Evolutionary conservation across 2,797 vertebrate genomes (phyloP), one percentile per base, ranked within the genome.

Genomic region (Catamblyrhynchus diadema): DNA sequence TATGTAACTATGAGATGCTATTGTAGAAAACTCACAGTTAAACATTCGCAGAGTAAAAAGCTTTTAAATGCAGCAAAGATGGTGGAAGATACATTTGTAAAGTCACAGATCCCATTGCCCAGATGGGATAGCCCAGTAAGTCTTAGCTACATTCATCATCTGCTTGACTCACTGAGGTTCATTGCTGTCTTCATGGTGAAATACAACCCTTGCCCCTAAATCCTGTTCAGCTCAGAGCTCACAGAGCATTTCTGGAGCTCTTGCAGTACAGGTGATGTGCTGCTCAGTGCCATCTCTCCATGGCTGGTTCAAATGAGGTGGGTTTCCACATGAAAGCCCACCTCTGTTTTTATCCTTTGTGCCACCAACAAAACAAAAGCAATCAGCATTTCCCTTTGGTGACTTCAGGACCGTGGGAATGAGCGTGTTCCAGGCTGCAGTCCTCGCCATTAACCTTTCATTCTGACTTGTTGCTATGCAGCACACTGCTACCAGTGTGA

Each of bases 391-490:
- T 96, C 88, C 51, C 59, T 75, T 39, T 28, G 51, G 85, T 96
- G 94, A 86, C 95, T 95, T 86, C 41, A 39, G 89, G 85, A 67
- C 82, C 79, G 87, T 97, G 95, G 95, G 96, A 96, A 96, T 94
- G 66, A 92, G 56, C 3, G 0, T 47, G 73, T 91, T 97, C 91
- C 94, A 86, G 79, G 77, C 94, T 83, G 84, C 17, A 2, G 35
- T 86, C 62, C 82, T 70, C 70, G 79, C 89, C 66, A 79, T 93
- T 95, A 94, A 94, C 94, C 95, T 96, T 96, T 90, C 93, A 56
- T 91, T 94, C 94, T 95, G 95, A 94, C 92, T 94, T 94, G 92
- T 97, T 97, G 95, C 95, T 95, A 88, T 86, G 94, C 93, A 91
- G 91, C 81, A 69, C 70, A 3, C 45, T 75, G 91, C 48, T 86